Evolutionary conservation across 64 coral and sea anemone species (phyloP).

Genomic region (Stichodactyla mertensii): DNA sequence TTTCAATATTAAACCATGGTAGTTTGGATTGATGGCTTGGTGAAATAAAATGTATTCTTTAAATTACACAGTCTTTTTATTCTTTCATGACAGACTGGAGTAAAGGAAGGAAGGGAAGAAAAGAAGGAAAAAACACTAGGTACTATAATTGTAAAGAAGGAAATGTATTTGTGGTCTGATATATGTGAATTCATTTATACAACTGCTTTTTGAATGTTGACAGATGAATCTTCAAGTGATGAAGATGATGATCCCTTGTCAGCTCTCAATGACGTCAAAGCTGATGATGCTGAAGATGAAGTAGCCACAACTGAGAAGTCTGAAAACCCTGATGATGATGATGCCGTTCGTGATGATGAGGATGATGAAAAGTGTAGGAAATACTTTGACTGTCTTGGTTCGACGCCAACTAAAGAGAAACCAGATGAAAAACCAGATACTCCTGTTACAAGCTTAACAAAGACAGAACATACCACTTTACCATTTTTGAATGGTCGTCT

Average conservation of each 20-base stretch:
- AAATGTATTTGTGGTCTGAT: no score
- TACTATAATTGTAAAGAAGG: neutral
- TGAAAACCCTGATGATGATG: constrained; percentile 13
- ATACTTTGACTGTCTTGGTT: constrained; percentile 25
- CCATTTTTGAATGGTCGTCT: constrained; percentile 13
- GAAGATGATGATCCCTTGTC: constrained; percentile 26
- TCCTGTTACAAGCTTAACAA: neutral
- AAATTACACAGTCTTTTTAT: neutral
- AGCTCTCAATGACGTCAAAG: neutral
- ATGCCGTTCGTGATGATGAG: neutral
- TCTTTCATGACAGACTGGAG: neutral
- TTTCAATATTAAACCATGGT: no score
- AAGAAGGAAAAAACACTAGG: neutral
- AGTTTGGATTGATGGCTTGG: no score
- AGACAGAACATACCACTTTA: neutral
- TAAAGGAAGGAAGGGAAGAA: neutral
- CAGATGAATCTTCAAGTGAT: constrained; percentile 29
- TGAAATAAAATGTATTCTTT: no score
- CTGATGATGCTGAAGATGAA: constrained; percentile 8
- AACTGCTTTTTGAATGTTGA: neutral
- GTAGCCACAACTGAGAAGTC: neutral
- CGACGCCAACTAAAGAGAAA: constrained; percentile 21
- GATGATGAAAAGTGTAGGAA: constrained; percentile 16
- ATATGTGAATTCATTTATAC: no score
- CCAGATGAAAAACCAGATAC: neutral